Base-by-base conservation (phyloP, 2,888 invertebrate genomes). In the Diarsia dahlii region DNA sequence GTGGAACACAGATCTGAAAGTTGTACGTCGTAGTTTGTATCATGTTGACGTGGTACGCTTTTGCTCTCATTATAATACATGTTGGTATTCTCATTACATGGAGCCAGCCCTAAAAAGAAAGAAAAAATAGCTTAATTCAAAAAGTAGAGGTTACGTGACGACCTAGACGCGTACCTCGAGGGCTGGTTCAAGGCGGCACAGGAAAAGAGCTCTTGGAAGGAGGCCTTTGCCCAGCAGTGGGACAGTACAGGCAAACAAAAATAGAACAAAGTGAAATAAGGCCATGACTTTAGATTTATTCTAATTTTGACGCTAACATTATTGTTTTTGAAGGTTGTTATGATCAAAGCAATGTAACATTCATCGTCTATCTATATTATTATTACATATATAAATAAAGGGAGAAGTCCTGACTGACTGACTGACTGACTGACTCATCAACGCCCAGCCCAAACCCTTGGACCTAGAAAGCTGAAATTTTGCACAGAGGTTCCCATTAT, bases 1-100 rank as follows among this genome's bases (percentile, higher is more conserved):
- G 91, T 0, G 93, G 93, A 0, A 95, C 93, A 70, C 95, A 95
- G 0, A 95, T 81, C 80, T 94, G 94, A 79, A 95, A 94, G 23
- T 87, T 88, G 78, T 88, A 94, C 0, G 93, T 76, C 0, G 94
- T 93, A 56, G 89, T 90, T 10, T 91, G 86, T 45, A 94, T 90
- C 13, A 82, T 48, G 34, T 95, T 91, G 2, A 78, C 74, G 63
- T 89, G 88, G 52, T 86, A 90, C 0, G 94, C 70, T 0, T 69
- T 86, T 0, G 89, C 93, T 81, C 91, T 89, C 0, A 95, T 54
- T 9, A 91, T 18, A 0, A 94, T 93, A 80, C 95, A 95, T 0
- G 91, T 92, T 3, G 95, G 95, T n/a, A 95, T 92, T 76, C 94
- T 91, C 1, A 67, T 50, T 20, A 93, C 28, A 34, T 91, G 71